phyloP scores from a whole-genome alignment of 2,113 vertebrate genomes.

The Mesocricetus auratus region DNA sequence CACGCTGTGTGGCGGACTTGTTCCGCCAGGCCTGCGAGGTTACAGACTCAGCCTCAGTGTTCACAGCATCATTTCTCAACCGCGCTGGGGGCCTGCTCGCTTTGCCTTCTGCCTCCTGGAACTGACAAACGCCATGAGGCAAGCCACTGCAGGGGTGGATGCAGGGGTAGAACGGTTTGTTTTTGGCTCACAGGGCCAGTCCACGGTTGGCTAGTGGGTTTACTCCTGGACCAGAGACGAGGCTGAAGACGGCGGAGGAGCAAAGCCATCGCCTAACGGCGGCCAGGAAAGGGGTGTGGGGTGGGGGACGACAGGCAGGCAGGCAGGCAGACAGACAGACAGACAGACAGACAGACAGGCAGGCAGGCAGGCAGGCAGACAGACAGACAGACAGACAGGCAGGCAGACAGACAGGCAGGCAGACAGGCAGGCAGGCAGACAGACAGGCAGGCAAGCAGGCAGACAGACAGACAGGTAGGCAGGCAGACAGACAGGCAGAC shows the following conservation, averaged over 20 bases:
- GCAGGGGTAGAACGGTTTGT: neutral
- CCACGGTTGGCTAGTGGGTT: neutral
- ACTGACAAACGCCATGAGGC: no score
- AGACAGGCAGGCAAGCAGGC: no score
- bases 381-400: neutral
- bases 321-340: no score
- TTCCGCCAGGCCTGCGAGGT: neutral
- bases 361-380: no score
- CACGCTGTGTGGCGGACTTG: neutral
- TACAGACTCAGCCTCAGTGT: neutral
- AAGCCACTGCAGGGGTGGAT: no score
- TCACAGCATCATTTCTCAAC: neutral
- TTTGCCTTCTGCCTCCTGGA: neutral
- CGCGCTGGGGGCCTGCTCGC: neutral
- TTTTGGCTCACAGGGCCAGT: neutral
- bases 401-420: neutral
- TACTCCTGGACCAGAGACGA: neutral
- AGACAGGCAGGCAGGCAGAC: neutral
- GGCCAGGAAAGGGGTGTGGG: neutral
- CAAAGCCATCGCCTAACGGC: neutral
- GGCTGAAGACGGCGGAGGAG: neutral
- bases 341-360: neutral
- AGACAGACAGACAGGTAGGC: neutral
- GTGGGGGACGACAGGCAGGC: accelerated
- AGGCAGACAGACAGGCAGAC: no score